These are phyloP conservation scores for Netelia inedita DNA, from an alignment of 2,888 invertebrate species.

Conservation along the genomic window DNA sequence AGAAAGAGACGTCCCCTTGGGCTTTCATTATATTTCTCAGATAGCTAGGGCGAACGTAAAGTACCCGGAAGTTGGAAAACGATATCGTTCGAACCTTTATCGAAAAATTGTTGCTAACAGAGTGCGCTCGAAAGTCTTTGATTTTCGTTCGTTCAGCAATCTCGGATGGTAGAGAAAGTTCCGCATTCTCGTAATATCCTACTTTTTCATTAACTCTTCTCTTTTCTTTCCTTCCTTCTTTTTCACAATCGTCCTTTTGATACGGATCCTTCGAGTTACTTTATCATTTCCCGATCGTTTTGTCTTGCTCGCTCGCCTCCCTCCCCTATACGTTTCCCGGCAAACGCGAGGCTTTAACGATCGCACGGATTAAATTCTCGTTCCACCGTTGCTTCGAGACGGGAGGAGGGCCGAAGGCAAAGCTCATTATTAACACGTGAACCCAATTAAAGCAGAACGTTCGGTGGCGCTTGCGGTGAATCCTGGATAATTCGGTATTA, in stretches of 20 bases:
- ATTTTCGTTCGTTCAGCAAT: constrained; percentile 53
- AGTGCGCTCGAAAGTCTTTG: constrained; percentile 45
- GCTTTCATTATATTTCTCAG: constrained; percentile 62
- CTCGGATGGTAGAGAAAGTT: constrained; percentile 35
- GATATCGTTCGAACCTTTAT: constrained; percentile 43
- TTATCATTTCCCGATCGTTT: constrained; percentile 47
- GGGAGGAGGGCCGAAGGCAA: background rate
- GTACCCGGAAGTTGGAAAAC: constrained; percentile 28
- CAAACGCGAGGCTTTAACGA: constrained; percentile 42
- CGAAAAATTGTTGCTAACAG: constrained; percentile 52
- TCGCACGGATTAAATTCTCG: constrained; percentile 57
- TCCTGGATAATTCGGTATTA: constrained; percentile 36
- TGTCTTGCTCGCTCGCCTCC: background rate
- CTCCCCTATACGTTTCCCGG: constrained; percentile 3
- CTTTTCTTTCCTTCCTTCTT: background rate
- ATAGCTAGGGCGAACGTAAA: constrained; percentile 44
- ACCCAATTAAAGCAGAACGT: constrained; percentile 59
- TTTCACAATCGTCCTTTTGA: constrained; percentile 30
- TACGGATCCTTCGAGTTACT: constrained; percentile 26
- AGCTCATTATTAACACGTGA: constrained; percentile 57
- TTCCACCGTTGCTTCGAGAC: constrained; percentile 26
- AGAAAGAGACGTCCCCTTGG: constrained; percentile 37
- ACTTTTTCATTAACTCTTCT: constrained; percentile 6
- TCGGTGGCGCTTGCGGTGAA: constrained; percentile 39
- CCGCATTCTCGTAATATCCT: constrained; percentile 14